phyloP scores from a whole-genome alignment of 2,113 vertebrate genomes.

The Zosterops hypoxanthus region DNA sequence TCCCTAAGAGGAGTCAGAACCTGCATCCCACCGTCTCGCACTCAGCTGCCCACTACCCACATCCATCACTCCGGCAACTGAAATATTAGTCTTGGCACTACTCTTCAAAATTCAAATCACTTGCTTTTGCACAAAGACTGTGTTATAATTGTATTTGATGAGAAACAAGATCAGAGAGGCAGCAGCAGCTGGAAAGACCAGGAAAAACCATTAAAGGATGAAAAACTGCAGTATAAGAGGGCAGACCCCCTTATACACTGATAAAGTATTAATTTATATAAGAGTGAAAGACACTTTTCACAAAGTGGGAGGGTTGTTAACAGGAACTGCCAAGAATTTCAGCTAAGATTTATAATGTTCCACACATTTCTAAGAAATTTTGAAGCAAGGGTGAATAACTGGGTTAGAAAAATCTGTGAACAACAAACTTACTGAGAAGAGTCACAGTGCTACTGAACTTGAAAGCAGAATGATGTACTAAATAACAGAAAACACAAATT shows the following conservation, averaged over 20 bases:
- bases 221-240: not conserved
- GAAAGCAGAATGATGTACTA: not conserved
- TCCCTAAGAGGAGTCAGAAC: rapidly evolving
- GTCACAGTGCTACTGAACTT: not conserved
- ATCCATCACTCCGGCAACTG: not conserved
- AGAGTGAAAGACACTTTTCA: not conserved
- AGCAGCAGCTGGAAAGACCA: not conserved
- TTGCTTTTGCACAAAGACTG: not conserved
- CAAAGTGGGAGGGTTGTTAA: not conserved
- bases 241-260: not conserved
- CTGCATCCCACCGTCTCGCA: not conserved
- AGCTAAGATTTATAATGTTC: not conserved
- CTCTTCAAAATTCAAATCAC: not conserved
- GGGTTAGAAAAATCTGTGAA: not conserved
- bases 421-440: not conserved
- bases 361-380: not conserved
- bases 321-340: not conserved
- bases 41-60: not conserved
- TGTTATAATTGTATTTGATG: not conserved
- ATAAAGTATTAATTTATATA: not conserved
- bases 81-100: not conserved
- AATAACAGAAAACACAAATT: not conserved
- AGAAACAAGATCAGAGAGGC: not conserved
- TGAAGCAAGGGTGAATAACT: not conserved
- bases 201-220: not conserved